Conservation (phyloP, 1,140 invertebrate genomes). For the Cydia strobilella region DNA sequence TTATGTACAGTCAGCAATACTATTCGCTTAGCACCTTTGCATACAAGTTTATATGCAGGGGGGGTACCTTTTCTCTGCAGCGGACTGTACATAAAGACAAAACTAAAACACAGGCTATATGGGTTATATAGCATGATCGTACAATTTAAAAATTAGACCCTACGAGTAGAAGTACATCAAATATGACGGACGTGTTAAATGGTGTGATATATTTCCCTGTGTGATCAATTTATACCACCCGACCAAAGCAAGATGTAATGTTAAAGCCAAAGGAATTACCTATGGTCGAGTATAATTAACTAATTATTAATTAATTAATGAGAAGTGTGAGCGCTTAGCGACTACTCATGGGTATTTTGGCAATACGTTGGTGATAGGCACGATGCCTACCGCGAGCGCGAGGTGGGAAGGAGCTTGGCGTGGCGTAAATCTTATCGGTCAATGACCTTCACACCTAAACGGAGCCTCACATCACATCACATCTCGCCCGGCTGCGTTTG, state of each 20-base stretch:
- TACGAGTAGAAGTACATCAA: not conserved
- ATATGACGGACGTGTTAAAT: not conserved
- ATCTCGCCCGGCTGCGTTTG: conserved; percentile 62
- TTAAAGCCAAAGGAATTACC: no score
- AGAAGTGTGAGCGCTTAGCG: conserved; percentile 10
- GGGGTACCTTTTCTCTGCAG: no score
- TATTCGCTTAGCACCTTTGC: no score
- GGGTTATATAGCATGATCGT: conserved; percentile 18
- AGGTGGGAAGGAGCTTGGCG: conserved; percentile 56
- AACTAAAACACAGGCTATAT: conserved; percentile 18
- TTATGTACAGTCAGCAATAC: no score
- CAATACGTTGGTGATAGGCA: conserved; percentile 50
- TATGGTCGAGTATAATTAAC: not conserved
- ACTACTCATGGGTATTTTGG: conserved; percentile 32
- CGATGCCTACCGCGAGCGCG: conserved; percentile 50
- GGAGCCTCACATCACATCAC: conserved; percentile 75
- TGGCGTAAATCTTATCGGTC: conserved; percentile 73
- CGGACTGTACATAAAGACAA: conserved; percentile 16
- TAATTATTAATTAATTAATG: conserved; percentile 10
- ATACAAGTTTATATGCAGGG: no score
- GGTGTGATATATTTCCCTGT: not conserved
- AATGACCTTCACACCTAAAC: conserved; percentile 76
- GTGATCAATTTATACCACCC: not conserved
- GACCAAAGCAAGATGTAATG: conserved; percentile 11
- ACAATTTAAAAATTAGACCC: conserved; percentile 5